A percentile compares a stretch with the other conserved stretches of the same genome.
Conservation (phyloP, 30 jellyfish, hydroid and myxozoan species). For the Aurelia aurita complex sp. Pacific region DNA sequence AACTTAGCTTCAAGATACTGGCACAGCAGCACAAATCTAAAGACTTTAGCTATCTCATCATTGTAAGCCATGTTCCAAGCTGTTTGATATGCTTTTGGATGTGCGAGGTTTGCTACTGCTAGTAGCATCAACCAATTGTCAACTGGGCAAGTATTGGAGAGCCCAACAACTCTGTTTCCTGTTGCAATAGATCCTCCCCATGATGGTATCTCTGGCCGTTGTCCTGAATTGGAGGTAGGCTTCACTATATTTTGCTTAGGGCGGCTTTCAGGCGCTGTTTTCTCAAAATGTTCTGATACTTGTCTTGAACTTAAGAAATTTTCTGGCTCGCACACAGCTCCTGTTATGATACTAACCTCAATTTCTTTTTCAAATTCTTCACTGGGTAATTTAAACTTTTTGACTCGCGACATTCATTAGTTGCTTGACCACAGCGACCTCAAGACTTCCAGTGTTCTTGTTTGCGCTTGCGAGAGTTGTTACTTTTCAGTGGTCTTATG, state of each 20-base stretch:
- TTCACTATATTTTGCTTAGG: neutral
- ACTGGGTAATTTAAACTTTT: too few species aligned
- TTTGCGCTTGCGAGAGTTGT: conserved; percentile 15
- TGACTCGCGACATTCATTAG: too few species aligned
- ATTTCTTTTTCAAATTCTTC: conserved; percentile 1
- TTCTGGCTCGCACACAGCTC: conserved; percentile 7
- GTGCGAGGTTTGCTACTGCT: conserved; percentile 20
- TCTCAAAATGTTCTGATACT: neutral
- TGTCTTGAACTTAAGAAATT: neutral
- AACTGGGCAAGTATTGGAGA: conserved; percentile 28
- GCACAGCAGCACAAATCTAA: conserved; percentile 25
- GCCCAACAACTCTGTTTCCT: conserved; percentile 10
- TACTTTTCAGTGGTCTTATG: conserved; percentile 2
- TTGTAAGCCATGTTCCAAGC: conserved; percentile 17
- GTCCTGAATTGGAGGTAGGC: conserved; percentile 7
- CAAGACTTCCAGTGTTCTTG: too few species aligned
- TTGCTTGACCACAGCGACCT: too few species aligned
- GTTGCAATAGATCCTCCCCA: conserved; percentile 25
- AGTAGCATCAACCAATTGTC: conserved; percentile 9
- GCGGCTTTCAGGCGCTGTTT: conserved; percentile 5
- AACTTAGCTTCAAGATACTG: conserved; percentile 25
- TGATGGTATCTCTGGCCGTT: conserved; percentile 21
- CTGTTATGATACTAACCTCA: too few species aligned
- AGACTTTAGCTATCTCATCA: conserved; percentile 18
- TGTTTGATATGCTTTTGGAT: conserved; percentile 10